These are phyloP conservation scores for Aphelocoma coerulescens DNA, from an alignment of 2,113 vertebrate species.

Conservation along the genomic window DNA sequence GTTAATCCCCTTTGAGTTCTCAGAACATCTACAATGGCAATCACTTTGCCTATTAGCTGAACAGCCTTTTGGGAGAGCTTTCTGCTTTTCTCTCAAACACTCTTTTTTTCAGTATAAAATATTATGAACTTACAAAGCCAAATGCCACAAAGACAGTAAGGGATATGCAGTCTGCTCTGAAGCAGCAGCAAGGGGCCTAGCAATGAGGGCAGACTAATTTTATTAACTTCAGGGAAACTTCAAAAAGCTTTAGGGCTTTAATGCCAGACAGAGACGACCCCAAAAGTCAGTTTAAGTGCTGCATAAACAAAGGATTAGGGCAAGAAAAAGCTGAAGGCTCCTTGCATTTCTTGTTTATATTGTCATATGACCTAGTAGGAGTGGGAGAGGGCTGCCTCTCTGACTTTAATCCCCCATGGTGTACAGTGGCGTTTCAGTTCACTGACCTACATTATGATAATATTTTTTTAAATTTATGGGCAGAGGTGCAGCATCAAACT, in stretches of 20 bases:
- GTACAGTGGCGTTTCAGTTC: constrained; percentile 64
- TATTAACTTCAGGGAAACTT: constrained; percentile 78
- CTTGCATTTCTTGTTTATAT: constrained; percentile 67
- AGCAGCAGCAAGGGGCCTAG: constrained; percentile 64
- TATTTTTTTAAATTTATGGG: constrained; percentile 68
- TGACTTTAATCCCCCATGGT: constrained; percentile 49
- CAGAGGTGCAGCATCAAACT: constrained; percentile 64
- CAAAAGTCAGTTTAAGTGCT: constrained; percentile 74
- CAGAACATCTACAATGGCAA: constrained; percentile 37
- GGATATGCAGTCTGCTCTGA: constrained; percentile 33
- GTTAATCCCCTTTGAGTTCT: constrained; percentile 37
- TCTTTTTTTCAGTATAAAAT: constrained; percentile 49
- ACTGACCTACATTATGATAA: constrained; percentile 72
- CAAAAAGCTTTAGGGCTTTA: constrained; percentile 76
- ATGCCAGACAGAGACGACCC: constrained; percentile 73
- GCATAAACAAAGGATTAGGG: constrained; percentile 73
- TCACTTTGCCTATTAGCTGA: constrained; percentile 37
- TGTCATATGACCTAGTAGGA: constrained; percentile 66
- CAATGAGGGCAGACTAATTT: constrained; percentile 72
- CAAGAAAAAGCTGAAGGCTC: constrained; percentile 66
- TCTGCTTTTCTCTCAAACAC: background rate
- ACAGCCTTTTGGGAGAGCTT: constrained; percentile 35
- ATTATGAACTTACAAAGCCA: constrained; percentile 60
- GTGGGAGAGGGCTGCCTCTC: constrained; percentile 49
- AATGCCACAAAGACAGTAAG: constrained; percentile 48